Conservation (phyloP, 2,888 invertebrate species). For the Thysanoteuthis rhombus region DNA sequence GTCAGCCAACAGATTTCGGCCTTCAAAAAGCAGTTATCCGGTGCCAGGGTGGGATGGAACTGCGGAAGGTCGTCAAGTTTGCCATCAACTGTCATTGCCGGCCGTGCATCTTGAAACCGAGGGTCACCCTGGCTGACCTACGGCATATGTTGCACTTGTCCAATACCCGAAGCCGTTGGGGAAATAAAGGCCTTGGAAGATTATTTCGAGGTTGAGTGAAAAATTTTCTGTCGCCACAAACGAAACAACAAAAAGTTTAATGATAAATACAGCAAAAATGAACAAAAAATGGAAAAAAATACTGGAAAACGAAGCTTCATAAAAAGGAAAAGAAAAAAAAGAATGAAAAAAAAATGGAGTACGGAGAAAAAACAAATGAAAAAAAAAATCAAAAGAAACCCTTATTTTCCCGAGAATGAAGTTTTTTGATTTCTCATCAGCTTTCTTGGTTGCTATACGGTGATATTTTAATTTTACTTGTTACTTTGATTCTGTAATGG, state of each 20-base stretch:
- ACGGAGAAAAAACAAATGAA: neutral
- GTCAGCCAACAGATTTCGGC: conserved; percentile 22
- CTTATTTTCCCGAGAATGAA: neutral
- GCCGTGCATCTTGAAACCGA: conserved; percentile 13
- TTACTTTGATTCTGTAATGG: neutral
- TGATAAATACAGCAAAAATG: neutral
- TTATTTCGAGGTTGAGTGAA: neutral
- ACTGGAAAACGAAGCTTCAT: neutral
- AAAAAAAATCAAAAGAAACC: neutral
- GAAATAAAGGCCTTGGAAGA: neutral
- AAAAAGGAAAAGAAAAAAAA: neutral
- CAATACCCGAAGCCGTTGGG: neutral
- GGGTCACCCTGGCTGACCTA: conserved; percentile 13
- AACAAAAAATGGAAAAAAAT: neutral
- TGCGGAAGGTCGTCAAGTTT: conserved; percentile 28
- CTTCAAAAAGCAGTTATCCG: conserved; percentile 14
- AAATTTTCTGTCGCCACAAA: neutral
- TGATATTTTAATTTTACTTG: neutral
- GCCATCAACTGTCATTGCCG: conserved; percentile 29
- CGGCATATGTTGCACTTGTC: conserved; percentile 13
- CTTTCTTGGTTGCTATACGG: neutral
- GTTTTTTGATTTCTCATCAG: neutral
- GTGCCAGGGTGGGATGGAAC: neutral
- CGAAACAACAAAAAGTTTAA: neutral
- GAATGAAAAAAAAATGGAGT: neutral